These are phyloP conservation scores for Drosophila phalerata DNA, from an alignment of 2,888 invertebrate species.

Conservation along the genomic window DNA sequence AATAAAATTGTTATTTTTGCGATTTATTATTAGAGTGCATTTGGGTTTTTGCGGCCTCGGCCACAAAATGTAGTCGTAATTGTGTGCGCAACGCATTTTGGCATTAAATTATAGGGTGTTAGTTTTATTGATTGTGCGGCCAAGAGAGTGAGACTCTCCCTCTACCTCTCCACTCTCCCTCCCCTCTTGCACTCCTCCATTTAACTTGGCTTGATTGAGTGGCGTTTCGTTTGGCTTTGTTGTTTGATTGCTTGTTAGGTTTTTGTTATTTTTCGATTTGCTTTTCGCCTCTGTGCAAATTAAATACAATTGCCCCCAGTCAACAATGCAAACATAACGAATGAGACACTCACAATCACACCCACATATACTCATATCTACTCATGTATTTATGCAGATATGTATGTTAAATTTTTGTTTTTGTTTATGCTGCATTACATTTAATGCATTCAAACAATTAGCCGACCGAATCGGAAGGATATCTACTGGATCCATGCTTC, in stretches of 20 bases:
- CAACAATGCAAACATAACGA: slow-evolving; percentile 9
- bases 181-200: background rate
- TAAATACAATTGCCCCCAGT: slow-evolving; percentile 65
- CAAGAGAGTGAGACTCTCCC: background rate
- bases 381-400: slow-evolving; percentile 23
- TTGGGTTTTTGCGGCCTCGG: slow-evolving; percentile 60
- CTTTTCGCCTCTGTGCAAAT: slow-evolving; percentile 57
- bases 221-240: slow-evolving; percentile 34
- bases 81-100: slow-evolving; percentile 73
- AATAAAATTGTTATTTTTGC: slow-evolving; percentile 80
- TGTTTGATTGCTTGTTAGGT: slow-evolving; percentile 68
- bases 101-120: slow-evolving; percentile 81
- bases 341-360: background rate
- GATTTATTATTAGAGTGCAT: slow-evolving; percentile 82
- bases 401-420: slow-evolving; percentile 24
- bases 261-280: slow-evolving; percentile 72
- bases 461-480: slow-evolving; percentile 28
- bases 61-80: slow-evolving; percentile 73
- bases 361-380: slow-evolving; percentile 3
- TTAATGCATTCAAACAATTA: slow-evolving; percentile 68
- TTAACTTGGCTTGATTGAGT: slow-evolving; percentile 48
- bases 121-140: slow-evolving; percentile 76
- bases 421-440: slow-evolving; percentile 54
- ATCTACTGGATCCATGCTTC: background rate
- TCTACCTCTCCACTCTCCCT: background rate